These are phyloP conservation scores for Oryzias melastigma DNA, from an alignment of 2,113 vertebrate species.

Conservation along the genomic window DNA sequence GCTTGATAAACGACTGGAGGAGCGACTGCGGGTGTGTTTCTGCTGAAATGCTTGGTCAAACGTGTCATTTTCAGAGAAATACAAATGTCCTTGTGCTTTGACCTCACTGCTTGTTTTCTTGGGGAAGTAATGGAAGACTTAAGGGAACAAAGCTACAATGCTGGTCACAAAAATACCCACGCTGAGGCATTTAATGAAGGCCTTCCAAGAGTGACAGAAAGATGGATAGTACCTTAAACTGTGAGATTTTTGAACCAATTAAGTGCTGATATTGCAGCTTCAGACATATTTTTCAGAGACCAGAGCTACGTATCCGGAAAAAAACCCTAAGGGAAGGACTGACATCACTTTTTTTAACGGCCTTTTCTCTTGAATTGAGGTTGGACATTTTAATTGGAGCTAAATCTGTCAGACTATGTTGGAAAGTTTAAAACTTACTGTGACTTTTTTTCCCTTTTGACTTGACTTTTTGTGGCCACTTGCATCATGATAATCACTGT, in stretches of 20 bases:
- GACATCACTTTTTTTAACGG: constrained; percentile 21
- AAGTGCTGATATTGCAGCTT: constrained; percentile 47
- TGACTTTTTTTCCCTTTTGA: constrained; percentile 6
- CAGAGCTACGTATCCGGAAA: constrained; percentile 9
- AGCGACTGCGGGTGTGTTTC: neutral
- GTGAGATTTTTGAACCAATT: constrained; percentile 62
- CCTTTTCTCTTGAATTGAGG: constrained; percentile 35
- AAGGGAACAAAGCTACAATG: constrained; percentile 15
- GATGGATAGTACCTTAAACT: constrained; percentile 40
- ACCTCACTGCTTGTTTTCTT: neutral
- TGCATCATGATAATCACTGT: constrained; percentile 1
- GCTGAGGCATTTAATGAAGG: constrained; percentile 4
- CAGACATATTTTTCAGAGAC: constrained; percentile 41
- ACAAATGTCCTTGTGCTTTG: neutral
- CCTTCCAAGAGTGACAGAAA: constrained; percentile 31
- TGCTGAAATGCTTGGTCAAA: neutral
- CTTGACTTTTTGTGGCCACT: constrained; percentile 12
- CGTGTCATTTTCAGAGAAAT: neutral
- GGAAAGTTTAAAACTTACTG: constrained; percentile 16
- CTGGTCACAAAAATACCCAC: constrained; percentile 6
- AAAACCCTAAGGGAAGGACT: constrained; percentile 46
- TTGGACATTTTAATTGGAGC: constrained; percentile 58
- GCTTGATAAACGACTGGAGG: neutral
- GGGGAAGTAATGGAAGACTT: neutral
- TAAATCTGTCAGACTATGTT: constrained; percentile 44